Percentiles rank a stretch among this genome's conserved stretches.
Evolutionary conservation across 2,797 vertebrate species (phyloP).

Genomic region (Poeciliopsis gracilis): DNA sequence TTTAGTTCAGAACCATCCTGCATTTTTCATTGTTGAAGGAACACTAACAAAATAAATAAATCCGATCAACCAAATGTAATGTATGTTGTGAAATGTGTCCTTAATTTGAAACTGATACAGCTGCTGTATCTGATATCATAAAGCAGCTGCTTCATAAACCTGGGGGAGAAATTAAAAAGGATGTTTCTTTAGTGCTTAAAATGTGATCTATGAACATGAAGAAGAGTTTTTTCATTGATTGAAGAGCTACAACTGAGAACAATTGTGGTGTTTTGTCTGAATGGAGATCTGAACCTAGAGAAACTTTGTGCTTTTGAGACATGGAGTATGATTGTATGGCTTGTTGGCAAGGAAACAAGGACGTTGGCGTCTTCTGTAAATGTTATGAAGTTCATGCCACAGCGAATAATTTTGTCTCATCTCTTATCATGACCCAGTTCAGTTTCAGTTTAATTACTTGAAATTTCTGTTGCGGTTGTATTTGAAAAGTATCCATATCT

Average conservation of each 20-base stretch:
- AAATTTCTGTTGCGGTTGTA: background rate
- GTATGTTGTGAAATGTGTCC: background rate
- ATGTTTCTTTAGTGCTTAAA: background rate
- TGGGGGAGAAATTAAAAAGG: background rate
- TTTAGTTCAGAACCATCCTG: background rate
- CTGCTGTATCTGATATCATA: background rate
- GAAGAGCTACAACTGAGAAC: background rate
- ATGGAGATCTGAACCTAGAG: background rate
- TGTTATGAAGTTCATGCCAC: background rate
- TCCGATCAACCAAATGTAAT: background rate
- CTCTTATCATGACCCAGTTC: background rate
- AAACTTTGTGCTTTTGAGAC: background rate
- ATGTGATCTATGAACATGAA: background rate
- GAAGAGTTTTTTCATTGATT: background rate
- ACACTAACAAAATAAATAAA: background rate
- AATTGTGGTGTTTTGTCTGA: background rate
- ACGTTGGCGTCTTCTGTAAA: background rate
- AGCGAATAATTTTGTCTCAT: background rate
- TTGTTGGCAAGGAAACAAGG: background rate
- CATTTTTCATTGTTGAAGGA: background rate
- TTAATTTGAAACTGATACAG: background rate
- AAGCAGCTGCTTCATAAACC: background rate
- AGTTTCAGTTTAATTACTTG: background rate
- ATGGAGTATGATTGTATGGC: background rate
- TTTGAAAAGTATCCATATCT: background rate